Evolutionary conservation across 2,888 invertebrate genomes (phyloP).

Genomic region (Molanna angustata): DNA sequence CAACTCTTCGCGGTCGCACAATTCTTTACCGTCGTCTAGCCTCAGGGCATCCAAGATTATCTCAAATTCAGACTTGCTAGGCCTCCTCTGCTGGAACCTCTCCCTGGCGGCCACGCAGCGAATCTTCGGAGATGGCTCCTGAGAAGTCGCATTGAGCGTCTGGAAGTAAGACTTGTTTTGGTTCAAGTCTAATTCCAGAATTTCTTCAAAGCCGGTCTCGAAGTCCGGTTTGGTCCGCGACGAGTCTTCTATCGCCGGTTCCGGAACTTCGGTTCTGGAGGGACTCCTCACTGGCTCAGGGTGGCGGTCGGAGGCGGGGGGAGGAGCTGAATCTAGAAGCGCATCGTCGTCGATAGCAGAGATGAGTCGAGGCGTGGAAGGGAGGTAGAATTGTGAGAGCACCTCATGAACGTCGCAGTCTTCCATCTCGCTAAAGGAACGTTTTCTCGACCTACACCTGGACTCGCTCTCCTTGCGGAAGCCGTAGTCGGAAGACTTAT

Average conservation of each 20-base stretch:
- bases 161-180: slow-evolving; percentile 39
- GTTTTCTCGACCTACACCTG: slow-evolving; percentile 39
- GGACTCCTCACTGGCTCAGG: slow-evolving; percentile 37
- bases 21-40: slow-evolving; percentile 35
- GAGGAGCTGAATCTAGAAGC: slow-evolving; percentile 38
- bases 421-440: slow-evolving; percentile 59
- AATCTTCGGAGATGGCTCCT: slow-evolving; percentile 31
- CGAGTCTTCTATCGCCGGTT: slow-evolving; percentile 38
- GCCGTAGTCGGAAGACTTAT: slow-evolving; percentile 26
- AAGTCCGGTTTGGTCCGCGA: slow-evolving; percentile 33
- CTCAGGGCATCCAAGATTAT: slow-evolving; percentile 48
- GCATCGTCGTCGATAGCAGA: slow-evolving; percentile 65
- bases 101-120: slow-evolving; percentile 28
- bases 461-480: slow-evolving; percentile 24
- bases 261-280: slow-evolving; percentile 35
- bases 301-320: slow-evolving; percentile 44
- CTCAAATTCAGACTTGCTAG: slow-evolving; percentile 44
- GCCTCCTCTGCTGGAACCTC: slow-evolving; percentile 17
- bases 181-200: slow-evolving; percentile 37
- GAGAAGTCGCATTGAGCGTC: slow-evolving; percentile 33
- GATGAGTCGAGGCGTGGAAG: slow-evolving; percentile 65
- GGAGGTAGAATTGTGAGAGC: slow-evolving; percentile 68
- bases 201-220: slow-evolving; percentile 30
- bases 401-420: slow-evolving; percentile 68
- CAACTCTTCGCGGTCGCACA: slow-evolving; percentile 38